These are phyloP conservation scores for Genyomyrus donnyi DNA, from an alignment of 2,113 vertebrate species.

Conservation along the genomic window DNA sequence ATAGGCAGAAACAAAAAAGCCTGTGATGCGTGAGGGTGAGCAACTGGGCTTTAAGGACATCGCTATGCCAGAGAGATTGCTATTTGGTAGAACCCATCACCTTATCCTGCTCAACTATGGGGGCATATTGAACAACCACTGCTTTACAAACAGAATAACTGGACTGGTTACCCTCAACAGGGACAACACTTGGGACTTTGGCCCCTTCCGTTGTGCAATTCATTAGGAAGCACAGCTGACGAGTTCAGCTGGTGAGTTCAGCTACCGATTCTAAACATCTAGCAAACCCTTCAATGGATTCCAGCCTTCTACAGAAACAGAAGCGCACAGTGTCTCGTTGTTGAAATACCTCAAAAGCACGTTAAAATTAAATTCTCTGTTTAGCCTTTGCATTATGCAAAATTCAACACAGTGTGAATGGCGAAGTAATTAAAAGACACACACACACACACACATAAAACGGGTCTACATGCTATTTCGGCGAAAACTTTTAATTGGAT, in stretches of 20 bases:
- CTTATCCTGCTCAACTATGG: background rate
- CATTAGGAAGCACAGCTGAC: background rate
- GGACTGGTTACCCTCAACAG: background rate
- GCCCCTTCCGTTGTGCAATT: background rate
- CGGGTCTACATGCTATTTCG: background rate
- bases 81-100: background rate
- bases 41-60: conserved; percentile 7
- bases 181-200: background rate
- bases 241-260: background rate
- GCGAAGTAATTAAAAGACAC: conserved; percentile 11
- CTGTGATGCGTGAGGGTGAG: background rate
- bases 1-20: background rate
- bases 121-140: background rate
- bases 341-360: background rate
- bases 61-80: background rate
- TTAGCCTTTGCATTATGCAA: background rate
- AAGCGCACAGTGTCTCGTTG: background rate
- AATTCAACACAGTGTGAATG: background rate
- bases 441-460: background rate
- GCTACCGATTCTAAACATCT: background rate
- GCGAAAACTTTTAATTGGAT: background rate
- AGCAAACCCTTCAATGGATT: background rate
- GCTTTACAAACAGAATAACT: background rate
- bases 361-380: background rate
- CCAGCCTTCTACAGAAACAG: background rate